Percentiles rank a stretch among this genome's conserved stretches.
Conservation (phyloP, 1,140 invertebrate species). For the Sinella curviseta region DNA sequence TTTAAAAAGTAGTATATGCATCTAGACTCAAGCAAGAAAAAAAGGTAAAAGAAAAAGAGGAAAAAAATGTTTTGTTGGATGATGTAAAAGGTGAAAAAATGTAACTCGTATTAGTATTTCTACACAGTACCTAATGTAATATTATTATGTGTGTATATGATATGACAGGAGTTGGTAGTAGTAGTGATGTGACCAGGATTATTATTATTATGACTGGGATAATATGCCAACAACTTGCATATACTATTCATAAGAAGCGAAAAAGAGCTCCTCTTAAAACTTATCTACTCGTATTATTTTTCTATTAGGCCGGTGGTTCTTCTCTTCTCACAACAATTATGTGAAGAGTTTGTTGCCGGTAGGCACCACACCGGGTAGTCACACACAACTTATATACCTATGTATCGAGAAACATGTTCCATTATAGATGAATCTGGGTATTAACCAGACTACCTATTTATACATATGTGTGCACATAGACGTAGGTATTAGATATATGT, state of each 20-base stretch:
- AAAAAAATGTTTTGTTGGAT: neutral
- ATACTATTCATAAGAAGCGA: too few species aligned
- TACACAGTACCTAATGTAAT: neutral
- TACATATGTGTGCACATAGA: neutral
- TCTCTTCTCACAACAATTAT: slow-evolving; percentile 7
- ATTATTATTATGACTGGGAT: too few species aligned
- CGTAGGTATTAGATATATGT: too few species aligned
- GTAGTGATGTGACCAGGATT: too few species aligned
- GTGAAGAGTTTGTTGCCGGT: slow-evolving; percentile 1
- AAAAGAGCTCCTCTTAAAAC: too few species aligned
- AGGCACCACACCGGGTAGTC: slow-evolving; percentile 11
- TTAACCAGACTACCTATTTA: neutral
- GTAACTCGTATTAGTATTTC: neutral
- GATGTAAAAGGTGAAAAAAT: slow-evolving; percentile 5
- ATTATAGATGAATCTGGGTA: neutral
- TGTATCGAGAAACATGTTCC: neutral
- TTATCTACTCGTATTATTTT: neutral
- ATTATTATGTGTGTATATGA: neutral
- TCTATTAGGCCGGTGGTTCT: slow-evolving; percentile 14
- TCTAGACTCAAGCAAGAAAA: too few species aligned
- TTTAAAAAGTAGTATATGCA: too few species aligned
- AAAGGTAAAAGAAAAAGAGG: neutral
- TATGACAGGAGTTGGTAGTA: too few species aligned
- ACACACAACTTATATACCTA: neutral
- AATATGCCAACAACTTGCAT: too few species aligned